Evolutionary conservation across 2,113 vertebrate species (phyloP).

Genomic region (Gracilinanus agilis): DNA sequence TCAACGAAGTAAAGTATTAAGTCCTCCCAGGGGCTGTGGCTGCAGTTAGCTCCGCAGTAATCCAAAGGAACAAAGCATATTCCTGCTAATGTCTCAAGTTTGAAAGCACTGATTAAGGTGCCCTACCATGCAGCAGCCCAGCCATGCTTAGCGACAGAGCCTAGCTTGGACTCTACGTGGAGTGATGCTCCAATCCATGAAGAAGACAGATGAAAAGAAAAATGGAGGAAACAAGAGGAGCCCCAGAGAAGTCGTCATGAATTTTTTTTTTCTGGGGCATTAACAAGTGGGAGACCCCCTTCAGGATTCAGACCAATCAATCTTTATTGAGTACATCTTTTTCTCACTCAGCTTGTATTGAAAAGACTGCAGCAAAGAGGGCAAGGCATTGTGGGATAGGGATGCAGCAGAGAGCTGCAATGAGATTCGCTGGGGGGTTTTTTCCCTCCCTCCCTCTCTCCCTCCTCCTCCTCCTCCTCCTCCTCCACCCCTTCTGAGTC

Average conservation of each 20-base stretch:
- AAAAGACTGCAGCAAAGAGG: conserved; percentile 91
- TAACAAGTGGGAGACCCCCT: conserved; percentile 84
- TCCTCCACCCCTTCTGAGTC: conserved; percentile 80
- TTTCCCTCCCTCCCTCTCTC: conserved; percentile 20
- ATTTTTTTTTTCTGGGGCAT: conserved; percentile 80
- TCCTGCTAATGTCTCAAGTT: conserved; percentile 76
- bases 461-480: conserved; percentile 1
- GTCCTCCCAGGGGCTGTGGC: conserved; percentile 78
- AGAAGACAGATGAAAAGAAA: conserved; percentile 82
- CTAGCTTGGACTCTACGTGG: conserved; percentile 78
- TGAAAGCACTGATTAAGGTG: conserved; percentile 75
- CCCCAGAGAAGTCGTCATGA: conserved; percentile 83
- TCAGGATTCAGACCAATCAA: conserved; percentile 82
- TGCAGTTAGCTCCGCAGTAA: conserved; percentile 77
- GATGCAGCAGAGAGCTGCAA: conserved; percentile 89
- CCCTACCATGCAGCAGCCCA: conserved; percentile 78
- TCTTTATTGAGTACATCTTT: conserved; percentile 87
- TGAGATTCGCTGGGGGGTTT: conserved; percentile 85
- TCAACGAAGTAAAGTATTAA: conserved; percentile 80
- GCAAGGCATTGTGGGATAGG: conserved; percentile 90
- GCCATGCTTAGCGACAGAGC: conserved; percentile 81
- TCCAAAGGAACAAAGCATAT: conserved; percentile 82
- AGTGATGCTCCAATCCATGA: conserved; percentile 80
- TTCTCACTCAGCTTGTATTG: conserved; percentile 85
- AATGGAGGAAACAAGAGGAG: conserved; percentile 82